These are phyloP conservation scores for Toxonevra muliebris DNA, from an alignment of 2,888 invertebrate species.

Conservation along the genomic window DNA sequence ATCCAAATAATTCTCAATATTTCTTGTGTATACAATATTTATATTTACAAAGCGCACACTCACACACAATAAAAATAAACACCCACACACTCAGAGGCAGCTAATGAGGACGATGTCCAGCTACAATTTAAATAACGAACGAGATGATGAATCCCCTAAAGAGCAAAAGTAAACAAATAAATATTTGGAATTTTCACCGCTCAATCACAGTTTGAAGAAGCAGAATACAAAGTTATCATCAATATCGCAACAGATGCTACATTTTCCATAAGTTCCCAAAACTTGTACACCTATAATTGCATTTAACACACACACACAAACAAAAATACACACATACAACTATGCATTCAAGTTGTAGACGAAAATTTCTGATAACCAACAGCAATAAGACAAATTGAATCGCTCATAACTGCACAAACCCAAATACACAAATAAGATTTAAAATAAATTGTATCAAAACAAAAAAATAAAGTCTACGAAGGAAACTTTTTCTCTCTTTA, in stretches of 20 bases:
- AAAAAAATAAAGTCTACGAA: not conserved
- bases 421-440: not conserved
- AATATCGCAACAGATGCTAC: not conserved
- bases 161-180: not conserved
- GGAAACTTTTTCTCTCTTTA: conserved; percentile 2
- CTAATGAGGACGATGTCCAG: too few species aligned
- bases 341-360: too few species aligned
- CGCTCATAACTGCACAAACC: not conserved
- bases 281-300: conserved; percentile 2
- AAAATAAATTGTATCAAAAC: not conserved
- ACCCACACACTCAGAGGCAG: too few species aligned
- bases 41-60: too few species aligned
- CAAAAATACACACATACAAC: conserved; percentile 4
- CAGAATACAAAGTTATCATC: not conserved
- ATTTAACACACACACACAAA: conserved; percentile 7
- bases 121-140: too few species aligned
- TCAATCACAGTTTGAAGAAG: not conserved
- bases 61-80: too few species aligned
- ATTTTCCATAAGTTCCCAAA: not conserved
- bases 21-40: too few species aligned
- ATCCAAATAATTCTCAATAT: too few species aligned
- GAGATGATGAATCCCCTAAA: not conserved
- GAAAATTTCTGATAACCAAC: not conserved
- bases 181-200: not conserved
- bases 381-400: not conserved